These are phyloP conservation scores for Cyphomyrus discorhynchus DNA, from an alignment of 2,113 vertebrate genomes.

Conservation along the genomic window DNA sequence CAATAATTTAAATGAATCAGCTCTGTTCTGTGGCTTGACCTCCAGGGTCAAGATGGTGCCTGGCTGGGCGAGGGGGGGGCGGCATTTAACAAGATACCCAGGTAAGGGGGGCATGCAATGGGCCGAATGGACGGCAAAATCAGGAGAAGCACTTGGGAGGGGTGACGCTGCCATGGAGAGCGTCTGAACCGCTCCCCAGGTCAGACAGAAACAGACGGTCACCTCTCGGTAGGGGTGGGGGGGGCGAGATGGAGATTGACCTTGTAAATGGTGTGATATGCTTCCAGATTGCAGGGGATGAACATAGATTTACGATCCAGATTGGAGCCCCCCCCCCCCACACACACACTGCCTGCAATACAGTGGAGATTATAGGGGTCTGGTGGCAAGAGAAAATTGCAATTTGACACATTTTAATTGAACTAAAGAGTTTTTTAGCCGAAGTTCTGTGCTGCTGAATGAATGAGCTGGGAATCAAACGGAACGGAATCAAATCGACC, in stretches of 20 bases:
- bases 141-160: neutral
- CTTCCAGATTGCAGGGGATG: conserved; percentile 10
- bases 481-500: neutral
- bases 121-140: neutral
- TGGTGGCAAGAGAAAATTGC: neutral
- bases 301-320: conserved; percentile 13
- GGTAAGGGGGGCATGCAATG: neutral
- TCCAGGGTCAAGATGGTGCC: neutral
- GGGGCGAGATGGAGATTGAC: neutral
- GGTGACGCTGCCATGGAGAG: neutral
- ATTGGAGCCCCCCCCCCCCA: neutral
- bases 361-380: neutral
- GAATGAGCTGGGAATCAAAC: neutral
- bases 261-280: conserved; percentile 9
- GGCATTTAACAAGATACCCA: neutral
- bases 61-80: neutral
- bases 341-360: neutral
- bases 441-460: neutral
- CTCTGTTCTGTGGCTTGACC: neutral
- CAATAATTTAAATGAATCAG: neutral
- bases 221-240: neutral
- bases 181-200: neutral
- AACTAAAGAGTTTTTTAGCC: neutral
- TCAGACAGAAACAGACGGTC: neutral
- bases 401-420: neutral